Evolutionary conservation across 1,140 invertebrate species (phyloP).

Genomic region (Papilio glaucus): DNA sequence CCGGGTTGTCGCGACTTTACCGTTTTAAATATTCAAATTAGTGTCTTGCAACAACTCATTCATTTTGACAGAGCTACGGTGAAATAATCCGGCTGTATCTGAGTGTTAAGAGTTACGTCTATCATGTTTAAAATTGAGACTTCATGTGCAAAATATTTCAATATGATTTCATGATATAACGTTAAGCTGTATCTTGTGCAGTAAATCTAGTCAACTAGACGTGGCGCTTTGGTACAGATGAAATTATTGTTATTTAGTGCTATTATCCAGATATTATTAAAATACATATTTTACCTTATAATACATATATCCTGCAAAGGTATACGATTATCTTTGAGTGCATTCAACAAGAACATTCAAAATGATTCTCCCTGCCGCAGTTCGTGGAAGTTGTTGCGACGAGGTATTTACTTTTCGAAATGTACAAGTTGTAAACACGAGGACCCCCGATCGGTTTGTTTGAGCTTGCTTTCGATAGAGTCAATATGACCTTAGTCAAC

Average conservation of each 20-base stretch:
- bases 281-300: not conserved
- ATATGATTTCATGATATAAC: too few species aligned
- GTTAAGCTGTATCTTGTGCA: too few species aligned
- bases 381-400: constrained; percentile 63
- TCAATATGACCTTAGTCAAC: constrained; percentile 73
- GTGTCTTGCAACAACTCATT: constrained; percentile 21
- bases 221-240: too few species aligned
- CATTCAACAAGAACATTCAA: constrained; percentile 28
- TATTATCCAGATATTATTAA: too few species aligned
- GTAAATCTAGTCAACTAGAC: too few species aligned
- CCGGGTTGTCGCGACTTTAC: constrained; percentile 5
- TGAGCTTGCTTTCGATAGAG: constrained; percentile 79
- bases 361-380: constrained; percentile 30
- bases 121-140: constrained; percentile 19
- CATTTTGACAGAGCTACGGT: constrained; percentile 7
- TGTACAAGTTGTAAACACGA: constrained; percentile 67
- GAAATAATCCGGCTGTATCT: not conserved
- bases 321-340: not conserved
- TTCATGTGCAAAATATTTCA: not conserved
- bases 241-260: too few species aligned
- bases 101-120: constrained; percentile 3
- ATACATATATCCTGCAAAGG: not conserved
- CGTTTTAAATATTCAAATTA: constrained; percentile 24
- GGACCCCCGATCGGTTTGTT: constrained; percentile 62
- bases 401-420: constrained; percentile 67